Conservation (phyloP, 2,113 vertebrate genomes). For the Narcine bancroftii region DNA sequence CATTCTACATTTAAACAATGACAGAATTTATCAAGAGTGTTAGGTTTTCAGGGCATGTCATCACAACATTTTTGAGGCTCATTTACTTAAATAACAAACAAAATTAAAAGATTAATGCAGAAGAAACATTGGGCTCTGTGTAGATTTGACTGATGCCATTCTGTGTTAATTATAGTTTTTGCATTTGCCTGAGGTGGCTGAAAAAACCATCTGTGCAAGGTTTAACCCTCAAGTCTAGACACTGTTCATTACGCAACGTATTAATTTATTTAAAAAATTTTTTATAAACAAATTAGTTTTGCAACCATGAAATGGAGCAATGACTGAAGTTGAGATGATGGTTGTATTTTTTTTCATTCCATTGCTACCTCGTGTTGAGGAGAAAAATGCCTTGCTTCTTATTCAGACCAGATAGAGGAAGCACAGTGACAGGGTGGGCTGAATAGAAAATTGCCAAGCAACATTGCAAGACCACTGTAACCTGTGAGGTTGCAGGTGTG, state of each 20-base stretch:
- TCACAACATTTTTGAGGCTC: background rate
- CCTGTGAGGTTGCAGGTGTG: background rate
- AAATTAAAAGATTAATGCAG: background rate
- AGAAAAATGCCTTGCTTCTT: background rate
- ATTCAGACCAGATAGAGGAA: background rate
- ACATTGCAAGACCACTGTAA: background rate
- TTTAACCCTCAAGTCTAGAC: background rate
- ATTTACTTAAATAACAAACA: conserved; percentile 19
- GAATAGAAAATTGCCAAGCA: background rate
- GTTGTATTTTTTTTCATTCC: background rate
- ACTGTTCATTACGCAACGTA: background rate
- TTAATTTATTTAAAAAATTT: background rate
- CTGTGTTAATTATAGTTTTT: conserved; percentile 17
- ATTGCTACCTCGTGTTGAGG: background rate
- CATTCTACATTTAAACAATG: background rate
- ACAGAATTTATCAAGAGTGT: background rate
- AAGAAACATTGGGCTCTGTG: background rate
- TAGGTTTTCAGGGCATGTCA: background rate
- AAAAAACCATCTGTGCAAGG: conserved; percentile 20
- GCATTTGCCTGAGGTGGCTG: background rate
- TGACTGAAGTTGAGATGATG: background rate
- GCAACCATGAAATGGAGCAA: background rate
- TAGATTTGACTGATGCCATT: conserved; percentile 23
- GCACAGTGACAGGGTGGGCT: background rate
- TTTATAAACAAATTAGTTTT: background rate